phyloP scores from a whole-genome alignment of 2,797 vertebrate species.

The Anguilla anguilla region DNA sequence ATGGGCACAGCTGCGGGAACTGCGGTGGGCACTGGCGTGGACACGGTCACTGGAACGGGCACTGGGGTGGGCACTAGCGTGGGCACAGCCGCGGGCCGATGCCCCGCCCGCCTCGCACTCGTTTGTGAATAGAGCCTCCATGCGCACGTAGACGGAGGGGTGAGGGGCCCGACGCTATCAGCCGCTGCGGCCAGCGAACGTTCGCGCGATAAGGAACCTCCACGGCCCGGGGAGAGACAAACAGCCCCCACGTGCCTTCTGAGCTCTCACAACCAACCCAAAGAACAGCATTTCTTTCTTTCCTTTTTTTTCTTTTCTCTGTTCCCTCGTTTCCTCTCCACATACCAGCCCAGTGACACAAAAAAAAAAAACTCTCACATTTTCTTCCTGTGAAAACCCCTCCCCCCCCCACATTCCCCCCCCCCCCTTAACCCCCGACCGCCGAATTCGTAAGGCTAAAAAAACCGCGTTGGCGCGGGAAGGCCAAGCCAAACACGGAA shows the following conservation, averaged over 20 bases:
- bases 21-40: too few species aligned
- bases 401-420: too few species aligned
- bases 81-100: too few species aligned
- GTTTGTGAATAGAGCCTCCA: neutral
- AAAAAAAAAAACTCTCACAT: conserved; percentile 12
- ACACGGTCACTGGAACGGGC: too few species aligned
- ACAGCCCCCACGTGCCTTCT: conserved; percentile 25
- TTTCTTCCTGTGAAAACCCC: neutral
- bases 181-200: neutral
- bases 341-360: conserved; percentile 31
- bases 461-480: conserved; percentile 15
- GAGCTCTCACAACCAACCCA: conserved; percentile 12
- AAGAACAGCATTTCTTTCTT: neutral
- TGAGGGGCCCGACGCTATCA: neutral
- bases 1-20: too few species aligned
- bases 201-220: neutral
- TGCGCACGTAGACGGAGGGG: neutral
- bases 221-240: neutral
- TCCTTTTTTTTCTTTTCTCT: neutral
- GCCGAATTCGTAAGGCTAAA: neutral
- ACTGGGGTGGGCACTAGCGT: too few species aligned
- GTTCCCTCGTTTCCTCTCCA: neutral
- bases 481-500: conserved; percentile 24
- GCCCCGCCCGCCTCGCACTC: too few species aligned
- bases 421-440: neutral